Conservation (phyloP, 2,113 vertebrate species). For the Poecilia latipinna region DNA sequence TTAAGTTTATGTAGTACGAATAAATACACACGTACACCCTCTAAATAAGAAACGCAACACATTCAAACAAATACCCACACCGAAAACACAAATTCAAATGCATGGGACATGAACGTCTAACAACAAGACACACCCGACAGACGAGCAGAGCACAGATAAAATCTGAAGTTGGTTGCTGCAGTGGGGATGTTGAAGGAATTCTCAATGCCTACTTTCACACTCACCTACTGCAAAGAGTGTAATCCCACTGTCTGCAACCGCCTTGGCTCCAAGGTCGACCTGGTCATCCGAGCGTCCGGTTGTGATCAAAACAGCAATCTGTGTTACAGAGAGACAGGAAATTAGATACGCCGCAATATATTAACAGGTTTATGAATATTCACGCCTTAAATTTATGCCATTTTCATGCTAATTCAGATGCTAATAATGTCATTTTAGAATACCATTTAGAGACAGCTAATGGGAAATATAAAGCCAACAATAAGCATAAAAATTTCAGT, state of each 20-base stretch:
- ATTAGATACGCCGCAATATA: neutral
- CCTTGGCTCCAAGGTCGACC: conserved; percentile 72
- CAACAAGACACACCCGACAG: conserved; percentile 62
- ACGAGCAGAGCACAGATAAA: conserved; percentile 47
- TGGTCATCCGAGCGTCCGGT: conserved; percentile 83
- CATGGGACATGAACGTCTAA: conserved; percentile 58
- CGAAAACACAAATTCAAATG: conserved; percentile 62
- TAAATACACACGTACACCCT: neutral
- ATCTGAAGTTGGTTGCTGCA: conserved; percentile 43
- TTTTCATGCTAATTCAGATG: neutral
- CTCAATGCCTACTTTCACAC: conserved; percentile 45
- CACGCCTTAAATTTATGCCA: neutral
- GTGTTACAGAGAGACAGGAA: conserved; percentile 9
- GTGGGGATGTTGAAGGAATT: conserved; percentile 53
- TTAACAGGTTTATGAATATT: neutral
- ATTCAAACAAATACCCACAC: conserved; percentile 29
- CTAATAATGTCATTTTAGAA: neutral
- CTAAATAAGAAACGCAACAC: conserved; percentile 12
- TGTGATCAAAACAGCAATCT: conserved; percentile 86
- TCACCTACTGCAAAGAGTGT: conserved; percentile 88
- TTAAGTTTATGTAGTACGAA: conserved; percentile 10
- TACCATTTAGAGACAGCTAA: neutral
- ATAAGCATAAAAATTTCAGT: neutral
- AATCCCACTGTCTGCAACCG: conserved; percentile 81
- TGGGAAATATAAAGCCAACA: neutral